These are phyloP conservation scores for Ciona savignyi DNA, from an alignment of 23 tunicate genomes.

Conservation along the genomic window DNA sequence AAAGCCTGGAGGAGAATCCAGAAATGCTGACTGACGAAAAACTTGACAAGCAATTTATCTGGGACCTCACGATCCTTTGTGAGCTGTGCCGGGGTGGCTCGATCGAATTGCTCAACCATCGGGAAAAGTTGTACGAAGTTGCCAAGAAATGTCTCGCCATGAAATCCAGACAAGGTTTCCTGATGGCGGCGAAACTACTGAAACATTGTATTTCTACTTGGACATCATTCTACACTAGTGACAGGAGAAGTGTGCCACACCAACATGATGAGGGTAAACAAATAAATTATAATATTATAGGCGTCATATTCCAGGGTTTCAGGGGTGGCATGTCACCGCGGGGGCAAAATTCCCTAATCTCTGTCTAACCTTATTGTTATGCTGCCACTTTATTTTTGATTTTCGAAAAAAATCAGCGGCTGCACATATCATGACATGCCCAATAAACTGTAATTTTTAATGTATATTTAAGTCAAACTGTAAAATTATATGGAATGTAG, in stretches of 20 bases:
- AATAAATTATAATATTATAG: too few species aligned
- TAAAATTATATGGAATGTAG: too few species aligned
- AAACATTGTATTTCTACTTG: conserved; percentile 31
- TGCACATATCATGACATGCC: too few species aligned
- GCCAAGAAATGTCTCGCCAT: conserved; percentile 17
- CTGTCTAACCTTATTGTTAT: too few species aligned
- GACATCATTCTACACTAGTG: conserved; percentile 31
- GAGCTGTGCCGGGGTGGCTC: conserved; percentile 47
- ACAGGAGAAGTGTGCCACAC: conserved; percentile 34
- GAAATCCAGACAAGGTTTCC: conserved; percentile 56
- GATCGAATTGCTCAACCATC: conserved; percentile 27
- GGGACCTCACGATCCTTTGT: conserved; percentile 62
- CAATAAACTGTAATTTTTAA: too few species aligned
- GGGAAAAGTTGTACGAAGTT: conserved; percentile 36
- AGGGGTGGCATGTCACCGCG: too few species aligned
- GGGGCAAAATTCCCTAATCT: too few species aligned
- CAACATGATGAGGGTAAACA: conserved; percentile 14
- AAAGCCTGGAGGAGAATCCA: conserved; percentile 42
- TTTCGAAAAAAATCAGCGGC: too few species aligned
- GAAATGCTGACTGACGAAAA: conserved; percentile 53
- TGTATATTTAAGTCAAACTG: too few species aligned
- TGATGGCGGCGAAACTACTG: conserved; percentile 25
- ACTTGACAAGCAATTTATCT: conserved; percentile 66
- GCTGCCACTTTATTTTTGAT: too few species aligned
- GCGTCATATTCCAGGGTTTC: too few species aligned